These are phyloP conservation scores for Ellobium chinense DNA, from an alignment of 2,888 invertebrate species.

Conservation along the genomic window DNA sequence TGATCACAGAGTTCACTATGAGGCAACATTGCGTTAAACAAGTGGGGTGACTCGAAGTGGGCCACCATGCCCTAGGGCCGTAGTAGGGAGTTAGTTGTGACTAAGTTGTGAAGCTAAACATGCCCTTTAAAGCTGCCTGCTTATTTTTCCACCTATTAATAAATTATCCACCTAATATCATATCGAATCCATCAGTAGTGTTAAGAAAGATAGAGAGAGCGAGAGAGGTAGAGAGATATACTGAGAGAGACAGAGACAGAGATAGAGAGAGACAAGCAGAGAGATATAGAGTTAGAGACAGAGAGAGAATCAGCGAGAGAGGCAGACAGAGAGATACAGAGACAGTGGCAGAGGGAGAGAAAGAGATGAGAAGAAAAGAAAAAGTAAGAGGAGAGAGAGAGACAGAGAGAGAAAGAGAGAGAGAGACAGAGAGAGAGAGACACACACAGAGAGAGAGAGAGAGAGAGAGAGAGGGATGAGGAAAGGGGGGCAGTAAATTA, in stretches of 20 bases:
- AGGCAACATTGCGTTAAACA: too few species aligned
- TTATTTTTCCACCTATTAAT: too few species aligned
- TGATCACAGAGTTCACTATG: too few species aligned
- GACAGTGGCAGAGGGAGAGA: neutral
- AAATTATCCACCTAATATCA: too few species aligned
- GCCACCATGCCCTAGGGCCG: too few species aligned
- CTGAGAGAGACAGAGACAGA: constrained; percentile 8
- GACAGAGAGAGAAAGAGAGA: neutral
- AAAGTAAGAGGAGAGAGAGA: neutral
- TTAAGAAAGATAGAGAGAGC: neutral
- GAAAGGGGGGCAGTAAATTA: too few species aligned
- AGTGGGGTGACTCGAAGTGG: too few species aligned
- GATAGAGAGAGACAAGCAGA: neutral
- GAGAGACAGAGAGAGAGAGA: constrained; percentile 12
- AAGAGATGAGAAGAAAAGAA: neutral
- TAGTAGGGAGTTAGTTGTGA: too few species aligned
- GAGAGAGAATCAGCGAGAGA: neutral
- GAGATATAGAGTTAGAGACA: neutral
- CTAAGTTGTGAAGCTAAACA: too few species aligned
- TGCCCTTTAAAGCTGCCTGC: too few species aligned
- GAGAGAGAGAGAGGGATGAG: neutral
- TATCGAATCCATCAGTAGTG: too few species aligned
- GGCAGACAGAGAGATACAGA: neutral
- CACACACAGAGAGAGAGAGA: neutral
- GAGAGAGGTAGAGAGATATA: constrained; percentile 3